Conservation (phyloP, 2,888 invertebrate species). For the Zelleria hepariella region DNA sequence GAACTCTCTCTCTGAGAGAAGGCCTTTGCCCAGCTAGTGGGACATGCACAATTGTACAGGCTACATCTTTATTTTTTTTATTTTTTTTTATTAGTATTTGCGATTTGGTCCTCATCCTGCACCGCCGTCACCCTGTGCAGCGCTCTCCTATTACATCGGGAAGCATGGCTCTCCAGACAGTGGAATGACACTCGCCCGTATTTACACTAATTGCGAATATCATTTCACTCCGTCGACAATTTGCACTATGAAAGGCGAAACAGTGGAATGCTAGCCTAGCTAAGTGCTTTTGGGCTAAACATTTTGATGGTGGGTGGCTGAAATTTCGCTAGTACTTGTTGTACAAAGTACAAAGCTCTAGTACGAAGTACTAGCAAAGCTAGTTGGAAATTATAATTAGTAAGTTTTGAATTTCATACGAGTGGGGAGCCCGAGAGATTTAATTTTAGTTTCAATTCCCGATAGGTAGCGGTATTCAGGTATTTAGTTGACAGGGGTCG, state of each 20-base stretch:
- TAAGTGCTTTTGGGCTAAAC: neutral
- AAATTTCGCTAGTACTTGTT: no score
- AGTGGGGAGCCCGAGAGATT: no score
- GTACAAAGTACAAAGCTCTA: no score
- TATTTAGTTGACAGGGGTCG: no score
- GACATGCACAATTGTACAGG: no score
- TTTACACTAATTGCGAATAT: neutral
- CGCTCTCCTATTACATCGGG: neutral
- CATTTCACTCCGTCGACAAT: neutral
- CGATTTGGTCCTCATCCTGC: neutral
- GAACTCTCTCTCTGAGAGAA: no score
- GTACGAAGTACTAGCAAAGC: no score
- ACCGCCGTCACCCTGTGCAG: neutral
- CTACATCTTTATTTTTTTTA: neutral
- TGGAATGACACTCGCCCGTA: neutral
- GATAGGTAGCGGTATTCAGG: no score
- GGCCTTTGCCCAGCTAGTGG: no score
- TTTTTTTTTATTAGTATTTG: neutral
- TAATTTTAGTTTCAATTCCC: no score
- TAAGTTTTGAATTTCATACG: no score
- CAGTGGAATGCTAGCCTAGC: neutral
- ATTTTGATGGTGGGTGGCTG: neutral
- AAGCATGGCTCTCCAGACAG: neutral
- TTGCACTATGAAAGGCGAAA: neutral
- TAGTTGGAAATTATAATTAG: no score